Percentiles rank a stretch among this genome's conserved stretches.
phyloP scores from a whole-genome alignment of 2,113 vertebrate genomes.

The Chloebia gouldiae region DNA sequence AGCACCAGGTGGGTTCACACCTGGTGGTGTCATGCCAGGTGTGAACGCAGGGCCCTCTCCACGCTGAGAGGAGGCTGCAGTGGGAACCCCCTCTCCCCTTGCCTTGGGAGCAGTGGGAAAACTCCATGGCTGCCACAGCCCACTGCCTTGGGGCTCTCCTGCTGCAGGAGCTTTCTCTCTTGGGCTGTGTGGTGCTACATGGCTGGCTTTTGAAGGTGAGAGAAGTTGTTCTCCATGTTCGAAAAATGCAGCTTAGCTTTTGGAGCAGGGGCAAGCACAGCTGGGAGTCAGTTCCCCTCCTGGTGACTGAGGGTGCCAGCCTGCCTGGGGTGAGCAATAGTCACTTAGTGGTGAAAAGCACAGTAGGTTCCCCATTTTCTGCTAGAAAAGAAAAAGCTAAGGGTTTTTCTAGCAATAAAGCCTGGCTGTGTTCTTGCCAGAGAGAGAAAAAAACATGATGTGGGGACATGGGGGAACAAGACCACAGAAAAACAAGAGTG shows the following conservation, averaged over 20 bases:
- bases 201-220: background rate
- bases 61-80: accelerated
- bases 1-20: accelerated
- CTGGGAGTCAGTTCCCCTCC: background rate
- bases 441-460: background rate
- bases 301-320: background rate
- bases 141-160: background rate
- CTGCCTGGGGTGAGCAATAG: background rate
- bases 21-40: accelerated
- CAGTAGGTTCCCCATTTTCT: accelerated
- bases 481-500: background rate
- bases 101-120: background rate
- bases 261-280: background rate
- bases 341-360: background rate
- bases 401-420: background rate
- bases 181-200: background rate
- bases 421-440: background rate
- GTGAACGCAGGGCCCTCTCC: accelerated
- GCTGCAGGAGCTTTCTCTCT: background rate
- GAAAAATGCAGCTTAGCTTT: background rate
- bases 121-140: background rate
- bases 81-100: background rate
- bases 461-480: background rate
- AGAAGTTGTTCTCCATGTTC: background rate
- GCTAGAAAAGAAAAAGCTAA: too few species aligned